A percentile compares a stretch with the other conserved stretches of the same genome.
phyloP scores from a whole-genome alignment of 2,797 vertebrate species.

The Scolopax bukidnonensis region DNA sequence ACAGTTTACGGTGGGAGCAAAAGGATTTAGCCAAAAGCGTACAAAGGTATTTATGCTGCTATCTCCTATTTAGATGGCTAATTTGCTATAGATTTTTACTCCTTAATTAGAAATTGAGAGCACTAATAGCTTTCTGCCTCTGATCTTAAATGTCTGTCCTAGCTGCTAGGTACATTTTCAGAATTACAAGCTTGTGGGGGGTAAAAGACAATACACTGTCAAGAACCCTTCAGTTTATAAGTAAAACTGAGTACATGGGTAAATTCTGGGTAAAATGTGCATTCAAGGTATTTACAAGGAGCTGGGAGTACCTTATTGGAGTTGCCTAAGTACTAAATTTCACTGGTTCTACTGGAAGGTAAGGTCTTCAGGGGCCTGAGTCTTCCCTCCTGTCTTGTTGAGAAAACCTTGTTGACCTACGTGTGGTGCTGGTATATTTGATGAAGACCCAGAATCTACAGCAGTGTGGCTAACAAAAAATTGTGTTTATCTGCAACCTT shows the following conservation, averaged over 20 bases:
- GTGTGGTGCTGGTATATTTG: not conserved
- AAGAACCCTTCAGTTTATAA: not conserved
- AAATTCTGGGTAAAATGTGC: not conserved
- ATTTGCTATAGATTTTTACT: slow-evolving; percentile 66
- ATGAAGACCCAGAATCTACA: not conserved
- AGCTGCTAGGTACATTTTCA: not conserved
- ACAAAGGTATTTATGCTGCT: slow-evolving; percentile 35
- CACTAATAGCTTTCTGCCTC: slow-evolving; percentile 56
- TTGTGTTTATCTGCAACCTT: not conserved
- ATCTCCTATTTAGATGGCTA: slow-evolving; percentile 47
- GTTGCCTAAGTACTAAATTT: not conserved
- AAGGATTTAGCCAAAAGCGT: slow-evolving; percentile 50
- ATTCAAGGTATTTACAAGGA: not conserved
- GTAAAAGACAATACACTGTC: not conserved
- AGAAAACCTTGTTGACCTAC: not conserved
- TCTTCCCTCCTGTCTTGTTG: not conserved
- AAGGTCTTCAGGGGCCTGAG: not conserved
- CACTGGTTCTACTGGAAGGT: not conserved
- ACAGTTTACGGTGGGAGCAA: not conserved
- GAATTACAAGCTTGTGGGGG: not conserved
- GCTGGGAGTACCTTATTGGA: not conserved
- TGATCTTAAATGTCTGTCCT: slow-evolving; percentile 7
- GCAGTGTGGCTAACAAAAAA: not conserved
- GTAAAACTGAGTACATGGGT: not conserved
- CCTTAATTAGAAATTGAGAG: slow-evolving; percentile 65